These are phyloP conservation scores for Netelia melanura DNA, from an alignment of 2,888 invertebrate species.

Conservation along the genomic window DNA sequence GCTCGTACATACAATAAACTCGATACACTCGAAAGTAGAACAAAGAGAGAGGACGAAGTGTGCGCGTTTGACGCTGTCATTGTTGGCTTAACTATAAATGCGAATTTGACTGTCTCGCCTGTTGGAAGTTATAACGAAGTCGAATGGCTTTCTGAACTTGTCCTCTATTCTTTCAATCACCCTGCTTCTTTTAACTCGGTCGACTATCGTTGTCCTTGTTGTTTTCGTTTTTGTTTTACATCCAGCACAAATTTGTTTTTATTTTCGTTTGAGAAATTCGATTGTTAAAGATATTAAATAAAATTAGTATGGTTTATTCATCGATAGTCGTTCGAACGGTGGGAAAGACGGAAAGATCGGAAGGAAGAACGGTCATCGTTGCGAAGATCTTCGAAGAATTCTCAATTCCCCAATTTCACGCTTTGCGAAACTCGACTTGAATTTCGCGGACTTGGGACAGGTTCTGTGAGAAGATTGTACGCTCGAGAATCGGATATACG, in stretches of 20 bases:
- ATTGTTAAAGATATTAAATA: too few relatives aligned
- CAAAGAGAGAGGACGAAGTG: slow-evolving; percentile 49
- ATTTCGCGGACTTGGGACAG: slow-evolving; percentile 35
- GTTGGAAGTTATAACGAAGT: slow-evolving; percentile 32
- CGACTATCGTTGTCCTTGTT: neutral
- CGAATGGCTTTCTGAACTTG: slow-evolving; percentile 25
- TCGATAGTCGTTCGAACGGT: neutral
- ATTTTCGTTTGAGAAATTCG: neutral
- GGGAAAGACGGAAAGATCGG: neutral
- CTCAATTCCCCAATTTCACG: slow-evolving; percentile 57
- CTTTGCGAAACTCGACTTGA: slow-evolving; percentile 29
- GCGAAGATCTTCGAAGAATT: slow-evolving; percentile 35
- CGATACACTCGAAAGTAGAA: slow-evolving; percentile 79
- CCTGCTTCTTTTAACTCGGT: neutral
- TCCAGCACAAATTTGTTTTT: neutral
- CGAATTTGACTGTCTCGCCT: slow-evolving; percentile 37
- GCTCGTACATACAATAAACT: slow-evolving; percentile 75
- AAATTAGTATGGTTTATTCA: neutral
- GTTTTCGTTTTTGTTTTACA: neutral
- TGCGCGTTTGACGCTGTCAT: slow-evolving; percentile 27
- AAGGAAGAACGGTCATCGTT: neutral
- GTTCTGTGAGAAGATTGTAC: slow-evolving; percentile 35
- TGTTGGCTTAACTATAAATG: slow-evolving; percentile 12
- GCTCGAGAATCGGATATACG: slow-evolving; percentile 16
- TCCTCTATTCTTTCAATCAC: slow-evolving; percentile 23